Conservation (phyloP, 2,888 invertebrate species). For the Hedya salicella region DNA sequence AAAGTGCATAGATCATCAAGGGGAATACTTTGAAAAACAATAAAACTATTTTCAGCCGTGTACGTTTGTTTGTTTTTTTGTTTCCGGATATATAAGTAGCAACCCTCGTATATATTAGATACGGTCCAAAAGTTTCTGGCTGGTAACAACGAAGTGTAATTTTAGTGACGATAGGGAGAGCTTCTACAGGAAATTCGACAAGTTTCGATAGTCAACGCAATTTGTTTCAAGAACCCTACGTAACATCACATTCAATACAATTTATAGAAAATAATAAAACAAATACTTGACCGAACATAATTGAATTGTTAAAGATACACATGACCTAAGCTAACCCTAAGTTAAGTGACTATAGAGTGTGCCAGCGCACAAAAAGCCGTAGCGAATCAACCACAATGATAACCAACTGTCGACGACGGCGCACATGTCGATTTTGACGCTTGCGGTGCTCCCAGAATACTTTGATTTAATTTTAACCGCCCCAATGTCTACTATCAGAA, state of each 20-base stretch:
- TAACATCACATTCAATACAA: not conserved
- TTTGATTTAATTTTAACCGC: not conserved
- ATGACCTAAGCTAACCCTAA: conserved; percentile 67
- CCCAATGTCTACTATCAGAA: not conserved
- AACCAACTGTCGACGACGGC: conserved; percentile 52
- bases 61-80: no score
- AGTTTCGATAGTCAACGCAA: no score
- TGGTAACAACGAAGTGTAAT: no score
- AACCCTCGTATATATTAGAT: no score
- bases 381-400: conserved; percentile 73
- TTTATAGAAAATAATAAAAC: conserved; percentile 12
- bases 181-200: no score
- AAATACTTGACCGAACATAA: conserved; percentile 9
- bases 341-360: conserved; percentile 43
- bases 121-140: no score
- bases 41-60: no score
- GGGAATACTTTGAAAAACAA: no score
- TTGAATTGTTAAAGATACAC: conserved; percentile 41
- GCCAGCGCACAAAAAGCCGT: conserved; percentile 70
- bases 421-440: conserved; percentile 49
- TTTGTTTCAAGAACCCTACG: no score
- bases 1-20: no score
- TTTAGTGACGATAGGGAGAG: no score
- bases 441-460: conserved; percentile 49
- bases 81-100: no score